These are phyloP conservation scores for Perca fluviatilis DNA, from an alignment of 2,113 vertebrate species.

Conservation along the genomic window DNA sequence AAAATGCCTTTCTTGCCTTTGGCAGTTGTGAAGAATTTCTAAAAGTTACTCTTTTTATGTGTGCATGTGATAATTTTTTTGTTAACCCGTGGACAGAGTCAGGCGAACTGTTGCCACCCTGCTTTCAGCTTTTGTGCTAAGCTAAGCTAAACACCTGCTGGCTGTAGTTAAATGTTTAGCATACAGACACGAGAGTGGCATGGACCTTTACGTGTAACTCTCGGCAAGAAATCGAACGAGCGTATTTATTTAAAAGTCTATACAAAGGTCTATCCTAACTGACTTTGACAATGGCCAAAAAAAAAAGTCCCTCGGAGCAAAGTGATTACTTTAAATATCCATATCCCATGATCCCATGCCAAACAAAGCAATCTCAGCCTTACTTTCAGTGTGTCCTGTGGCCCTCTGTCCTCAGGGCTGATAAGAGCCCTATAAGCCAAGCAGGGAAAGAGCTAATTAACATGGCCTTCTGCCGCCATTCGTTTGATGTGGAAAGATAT, in stretches of 20 bases:
- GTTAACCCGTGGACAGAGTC: background rate
- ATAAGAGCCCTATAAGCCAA: conserved; percentile 69
- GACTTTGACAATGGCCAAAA: background rate
- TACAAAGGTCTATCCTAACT: background rate
- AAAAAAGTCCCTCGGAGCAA: conserved; percentile 10
- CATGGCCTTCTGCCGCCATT: conserved; percentile 37
- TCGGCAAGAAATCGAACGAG: background rate
- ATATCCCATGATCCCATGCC: conserved; percentile 54
- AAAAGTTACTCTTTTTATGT: background rate
- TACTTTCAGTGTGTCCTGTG: conserved; percentile 38
- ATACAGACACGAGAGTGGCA: background rate
- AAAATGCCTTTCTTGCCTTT: background rate
- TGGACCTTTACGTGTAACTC: background rate
- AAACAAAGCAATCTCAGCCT: conserved; percentile 29
- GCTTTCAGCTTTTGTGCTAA: background rate
- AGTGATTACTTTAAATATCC: conserved; percentile 36
- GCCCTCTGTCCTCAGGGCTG: conserved; percentile 32
- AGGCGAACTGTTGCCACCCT: background rate
- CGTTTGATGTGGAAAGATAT: conserved; percentile 74
- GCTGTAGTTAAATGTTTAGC: background rate
- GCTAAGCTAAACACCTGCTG: background rate
- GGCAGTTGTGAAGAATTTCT: background rate
- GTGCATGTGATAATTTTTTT: background rate
- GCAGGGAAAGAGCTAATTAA: conserved; percentile 66
- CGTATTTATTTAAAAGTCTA: background rate